Conservation (phyloP, 2,797 vertebrate genomes). For the Thripadectes ignobilis region DNA sequence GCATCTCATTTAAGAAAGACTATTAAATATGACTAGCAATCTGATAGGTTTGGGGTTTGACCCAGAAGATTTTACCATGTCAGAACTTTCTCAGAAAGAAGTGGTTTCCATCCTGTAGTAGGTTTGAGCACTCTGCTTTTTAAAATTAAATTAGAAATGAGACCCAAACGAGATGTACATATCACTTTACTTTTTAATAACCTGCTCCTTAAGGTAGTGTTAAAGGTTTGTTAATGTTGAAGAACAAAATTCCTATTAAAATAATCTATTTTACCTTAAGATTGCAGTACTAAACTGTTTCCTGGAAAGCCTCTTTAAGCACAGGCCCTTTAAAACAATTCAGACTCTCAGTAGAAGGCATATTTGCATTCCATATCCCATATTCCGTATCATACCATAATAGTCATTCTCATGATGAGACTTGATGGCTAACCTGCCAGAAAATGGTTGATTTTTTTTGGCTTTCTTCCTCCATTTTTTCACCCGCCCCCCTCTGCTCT, state of each 20-base stretch:
- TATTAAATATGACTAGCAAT: not conserved
- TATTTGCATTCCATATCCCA: conserved; percentile 4
- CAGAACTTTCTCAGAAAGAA: not conserved
- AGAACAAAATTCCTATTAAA: not conserved
- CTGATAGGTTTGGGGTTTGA: not conserved
- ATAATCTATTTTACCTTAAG: not conserved
- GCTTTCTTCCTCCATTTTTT: conserved; percentile 58
- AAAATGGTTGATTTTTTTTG: conserved; percentile 42
- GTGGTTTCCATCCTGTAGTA: not conserved
- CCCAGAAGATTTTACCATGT: not conserved
- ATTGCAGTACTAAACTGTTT: not conserved
- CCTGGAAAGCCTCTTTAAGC: not conserved
- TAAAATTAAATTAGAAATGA: not conserved
- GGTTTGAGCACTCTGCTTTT: not conserved
- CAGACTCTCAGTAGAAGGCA: not conserved
- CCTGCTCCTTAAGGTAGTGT: not conserved
- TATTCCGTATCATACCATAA: not conserved
- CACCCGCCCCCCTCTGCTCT: not conserved
- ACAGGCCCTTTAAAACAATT: not conserved
- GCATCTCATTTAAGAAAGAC: not conserved
- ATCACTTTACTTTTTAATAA: not conserved
- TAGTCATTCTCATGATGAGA: not conserved
- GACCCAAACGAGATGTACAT: not conserved
- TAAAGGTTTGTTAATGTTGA: not conserved
- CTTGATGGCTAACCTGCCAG: conserved; percentile 32